phyloP scores from a whole-genome alignment of 2,113 vertebrate genomes.

The Ailurus styani region DNA sequence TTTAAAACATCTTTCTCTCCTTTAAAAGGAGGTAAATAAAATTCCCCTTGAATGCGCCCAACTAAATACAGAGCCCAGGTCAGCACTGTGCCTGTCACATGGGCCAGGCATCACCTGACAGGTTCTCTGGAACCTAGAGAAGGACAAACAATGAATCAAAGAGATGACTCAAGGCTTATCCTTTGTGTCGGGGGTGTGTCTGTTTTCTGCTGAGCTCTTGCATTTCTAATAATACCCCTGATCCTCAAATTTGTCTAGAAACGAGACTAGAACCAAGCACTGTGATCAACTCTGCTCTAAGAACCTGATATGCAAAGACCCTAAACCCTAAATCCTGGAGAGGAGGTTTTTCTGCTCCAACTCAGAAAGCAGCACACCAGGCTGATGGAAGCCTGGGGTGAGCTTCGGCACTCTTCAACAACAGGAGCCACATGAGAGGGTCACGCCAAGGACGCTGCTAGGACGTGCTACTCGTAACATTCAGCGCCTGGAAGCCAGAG shows the following conservation, averaged over 20 bases:
- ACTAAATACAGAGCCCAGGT: background rate
- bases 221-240: background rate
- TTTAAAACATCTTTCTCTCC: background rate
- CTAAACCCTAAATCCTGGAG: background rate
- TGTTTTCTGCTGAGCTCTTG: background rate
- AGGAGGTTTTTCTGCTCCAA: background rate
- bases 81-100: fast-evolving
- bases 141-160: background rate
- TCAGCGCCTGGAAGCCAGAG: background rate
- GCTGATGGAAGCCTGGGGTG: background rate
- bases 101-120: background rate
- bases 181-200: background rate
- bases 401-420: background rate
- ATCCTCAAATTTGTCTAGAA: background rate
- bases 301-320: background rate
- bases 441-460: background rate
- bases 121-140: background rate
- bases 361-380: background rate
- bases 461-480: background rate
- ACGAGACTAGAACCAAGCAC: background rate
- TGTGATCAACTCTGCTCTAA: background rate
- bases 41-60: background rate
- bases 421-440: background rate
- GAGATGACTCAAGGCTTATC: background rate
- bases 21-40: background rate